Conservation (phyloP, 2,113 vertebrate species). For the Orthochromis malagaraziensis region DNA sequence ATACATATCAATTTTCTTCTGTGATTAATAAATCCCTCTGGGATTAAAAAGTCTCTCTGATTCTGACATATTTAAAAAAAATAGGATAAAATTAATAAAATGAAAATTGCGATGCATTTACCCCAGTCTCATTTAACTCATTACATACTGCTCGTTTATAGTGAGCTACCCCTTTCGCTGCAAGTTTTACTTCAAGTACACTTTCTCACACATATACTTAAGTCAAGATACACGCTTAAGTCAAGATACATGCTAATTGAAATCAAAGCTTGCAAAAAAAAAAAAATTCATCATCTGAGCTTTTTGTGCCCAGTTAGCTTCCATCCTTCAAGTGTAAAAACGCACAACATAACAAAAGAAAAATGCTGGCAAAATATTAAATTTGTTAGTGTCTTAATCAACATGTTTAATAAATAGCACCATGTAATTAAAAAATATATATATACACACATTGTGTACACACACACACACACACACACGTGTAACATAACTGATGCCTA, state of each 20-base stretch:
- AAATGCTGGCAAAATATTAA: not conserved
- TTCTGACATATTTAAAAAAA: not conserved
- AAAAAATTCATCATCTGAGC: not conserved
- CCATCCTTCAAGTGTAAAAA: not conserved
- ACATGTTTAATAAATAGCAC: not conserved
- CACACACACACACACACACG: not conserved
- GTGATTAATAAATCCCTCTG: not conserved
- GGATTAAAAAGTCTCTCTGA: not conserved
- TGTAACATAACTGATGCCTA: not conserved
- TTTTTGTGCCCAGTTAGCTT: fast-evolving
- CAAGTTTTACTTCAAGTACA: not conserved
- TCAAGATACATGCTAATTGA: not conserved
- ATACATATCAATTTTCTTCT: not conserved
- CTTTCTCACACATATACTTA: not conserved
- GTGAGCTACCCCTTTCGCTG: fast-evolving
- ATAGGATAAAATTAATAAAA: not conserved
- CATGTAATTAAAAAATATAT: not conserved
- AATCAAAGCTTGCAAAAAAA: not conserved
- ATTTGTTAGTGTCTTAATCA: not conserved
- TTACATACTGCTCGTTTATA: not conserved
- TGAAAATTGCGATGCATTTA: not conserved
- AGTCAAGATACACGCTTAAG: not conserved
- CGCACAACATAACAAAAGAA: not conserved
- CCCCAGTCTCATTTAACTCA: not conserved
- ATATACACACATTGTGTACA: fast-evolving